These are phyloP conservation scores for Drosophila sp. DNA, from an alignment of 1,140 invertebrate genomes.

Conservation along the genomic window DNA sequence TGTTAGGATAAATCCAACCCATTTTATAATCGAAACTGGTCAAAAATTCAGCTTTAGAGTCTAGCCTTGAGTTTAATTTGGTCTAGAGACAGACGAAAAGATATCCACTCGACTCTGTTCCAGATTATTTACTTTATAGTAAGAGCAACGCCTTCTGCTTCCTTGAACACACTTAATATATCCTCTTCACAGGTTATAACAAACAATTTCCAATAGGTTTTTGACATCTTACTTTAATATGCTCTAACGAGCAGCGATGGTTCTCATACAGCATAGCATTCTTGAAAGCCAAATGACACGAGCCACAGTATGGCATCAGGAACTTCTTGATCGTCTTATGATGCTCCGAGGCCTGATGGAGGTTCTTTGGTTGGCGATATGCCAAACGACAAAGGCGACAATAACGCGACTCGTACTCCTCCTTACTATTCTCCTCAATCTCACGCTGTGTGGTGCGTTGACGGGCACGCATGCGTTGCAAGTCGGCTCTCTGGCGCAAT, in stretches of 20 bases:
- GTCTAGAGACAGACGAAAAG: too few relatives aligned
- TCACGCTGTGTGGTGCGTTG: slow-evolving; percentile 90
- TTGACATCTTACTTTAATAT: slow-evolving; percentile 88
- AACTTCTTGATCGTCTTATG: slow-evolving; percentile 93
- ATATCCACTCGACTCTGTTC: too few relatives aligned
- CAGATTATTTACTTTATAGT: too few relatives aligned
- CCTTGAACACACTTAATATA: too few relatives aligned
- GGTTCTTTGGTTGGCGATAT: slow-evolving; percentile 90
- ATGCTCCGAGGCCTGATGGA: slow-evolving; percentile 90
- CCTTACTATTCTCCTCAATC: slow-evolving; percentile 88
- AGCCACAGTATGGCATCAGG: slow-evolving; percentile 91
- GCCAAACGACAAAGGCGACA: slow-evolving; percentile 92
- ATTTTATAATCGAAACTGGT: too few relatives aligned
- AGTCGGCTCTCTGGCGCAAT: slow-evolving; percentile 88
- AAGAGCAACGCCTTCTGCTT: too few relatives aligned
- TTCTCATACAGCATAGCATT: slow-evolving; percentile 93
- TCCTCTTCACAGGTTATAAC: too few relatives aligned
- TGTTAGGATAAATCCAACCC: too few relatives aligned
- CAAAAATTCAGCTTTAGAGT: too few relatives aligned
- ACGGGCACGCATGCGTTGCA: slow-evolving; percentile 89
- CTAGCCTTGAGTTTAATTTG: too few relatives aligned
- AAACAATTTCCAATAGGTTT: too few relatives aligned
- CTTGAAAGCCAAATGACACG: slow-evolving; percentile 88
- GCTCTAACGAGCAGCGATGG: slow-evolving; percentile 91
- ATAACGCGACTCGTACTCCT: slow-evolving; percentile 88